phyloP scores from a whole-genome alignment of 1,140 invertebrate genomes.

The Palaemon carinicauda region DNA sequence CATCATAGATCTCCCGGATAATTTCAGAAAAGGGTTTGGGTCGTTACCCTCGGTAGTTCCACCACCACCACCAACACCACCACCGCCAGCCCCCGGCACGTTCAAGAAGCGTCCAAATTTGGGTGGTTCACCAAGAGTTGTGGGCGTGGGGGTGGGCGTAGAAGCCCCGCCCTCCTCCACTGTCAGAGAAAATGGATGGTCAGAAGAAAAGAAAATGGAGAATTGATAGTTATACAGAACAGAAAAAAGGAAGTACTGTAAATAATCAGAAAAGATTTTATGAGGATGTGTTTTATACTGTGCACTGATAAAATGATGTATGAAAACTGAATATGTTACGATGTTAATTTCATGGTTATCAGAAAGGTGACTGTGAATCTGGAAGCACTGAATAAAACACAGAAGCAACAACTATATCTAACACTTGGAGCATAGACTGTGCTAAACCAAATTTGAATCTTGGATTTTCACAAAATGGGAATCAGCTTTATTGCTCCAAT shows the following conservation, averaged over 20 bases:
- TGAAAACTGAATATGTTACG: no score
- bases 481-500: no score
- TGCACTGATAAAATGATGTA: no score
- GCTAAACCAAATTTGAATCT: no score
- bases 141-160: constrained; percentile 45
- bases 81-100: constrained; percentile 49
- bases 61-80: constrained; percentile 43
- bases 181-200: constrained; percentile 47
- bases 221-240: background rate
- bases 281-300: no score
- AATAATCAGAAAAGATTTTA: background rate
- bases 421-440: no score
- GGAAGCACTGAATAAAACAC: no score
- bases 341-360: no score
- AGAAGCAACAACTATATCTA: no score
- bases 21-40: constrained; percentile 55
- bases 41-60: constrained; percentile 40
- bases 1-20: constrained; percentile 44
- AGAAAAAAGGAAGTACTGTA: background rate
- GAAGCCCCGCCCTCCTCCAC: constrained; percentile 56
- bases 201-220: constrained; percentile 40
- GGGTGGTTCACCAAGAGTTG: constrained; percentile 50
- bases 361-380: no score
- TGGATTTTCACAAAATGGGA: no score
- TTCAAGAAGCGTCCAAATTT: constrained; percentile 57